A percentile compares a stretch with the other conserved stretches of the same genome.
These are phyloP conservation scores for Vombatus ursinus DNA, from an alignment of 2,113 vertebrate species.

Conservation along the genomic window DNA sequence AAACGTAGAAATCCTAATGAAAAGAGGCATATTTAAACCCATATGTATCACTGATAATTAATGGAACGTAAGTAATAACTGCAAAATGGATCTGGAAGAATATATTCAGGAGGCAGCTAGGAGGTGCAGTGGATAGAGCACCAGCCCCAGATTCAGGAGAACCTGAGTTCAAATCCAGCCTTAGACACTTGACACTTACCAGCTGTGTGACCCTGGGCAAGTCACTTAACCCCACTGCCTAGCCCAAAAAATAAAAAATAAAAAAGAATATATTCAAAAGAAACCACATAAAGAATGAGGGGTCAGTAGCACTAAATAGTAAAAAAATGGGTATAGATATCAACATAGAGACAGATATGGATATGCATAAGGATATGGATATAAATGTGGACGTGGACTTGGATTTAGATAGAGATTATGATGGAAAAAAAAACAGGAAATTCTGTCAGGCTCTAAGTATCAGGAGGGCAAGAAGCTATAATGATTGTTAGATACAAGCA, in stretches of 20 bases:
- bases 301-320: background rate
- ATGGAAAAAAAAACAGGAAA: background rate
- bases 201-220: no score
- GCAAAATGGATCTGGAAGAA: background rate
- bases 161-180: no score
- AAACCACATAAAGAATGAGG: background rate
- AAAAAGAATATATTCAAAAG: background rate
- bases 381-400: background rate
- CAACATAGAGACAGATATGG: background rate
- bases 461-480: background rate
- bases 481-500: background rate
- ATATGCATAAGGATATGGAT: background rate
- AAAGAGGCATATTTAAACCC: no score
- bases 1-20: no score
- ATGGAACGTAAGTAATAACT: background rate
- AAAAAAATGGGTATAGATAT: background rate
- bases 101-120: background rate
- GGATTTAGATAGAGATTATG: background rate
- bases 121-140: no score
- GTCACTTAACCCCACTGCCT: no score
- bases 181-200: no score
- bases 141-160: no score
- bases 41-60: no score
- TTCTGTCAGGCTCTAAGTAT: background rate
- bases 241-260: no score